These are phyloP conservation scores for Epirrita christyi DNA, from an alignment of 2,888 invertebrate species.

Conservation along the genomic window DNA sequence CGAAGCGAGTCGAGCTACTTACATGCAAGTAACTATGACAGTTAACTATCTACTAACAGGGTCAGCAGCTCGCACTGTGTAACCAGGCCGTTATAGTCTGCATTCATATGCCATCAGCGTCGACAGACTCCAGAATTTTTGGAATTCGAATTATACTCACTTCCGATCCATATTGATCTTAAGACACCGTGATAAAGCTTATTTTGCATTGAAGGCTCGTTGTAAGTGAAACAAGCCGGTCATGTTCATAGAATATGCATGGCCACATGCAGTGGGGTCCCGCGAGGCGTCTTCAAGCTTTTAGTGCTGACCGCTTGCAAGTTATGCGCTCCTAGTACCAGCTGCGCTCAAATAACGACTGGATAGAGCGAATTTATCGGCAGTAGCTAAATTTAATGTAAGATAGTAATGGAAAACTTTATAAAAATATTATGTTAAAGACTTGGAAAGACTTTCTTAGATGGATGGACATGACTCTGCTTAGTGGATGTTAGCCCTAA, in stretches of 20 bases:
- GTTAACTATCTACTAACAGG: too few relatives aligned
- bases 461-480: too few relatives aligned
- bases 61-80: too few relatives aligned
- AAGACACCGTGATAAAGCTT: background rate
- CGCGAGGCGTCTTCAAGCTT: constrained; percentile 50
- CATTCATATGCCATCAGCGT: too few relatives aligned
- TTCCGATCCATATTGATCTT: too few relatives aligned
- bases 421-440: background rate
- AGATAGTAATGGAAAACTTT: background rate
- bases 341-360: constrained; percentile 42
- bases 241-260: constrained; percentile 38
- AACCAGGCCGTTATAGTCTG: too few relatives aligned
- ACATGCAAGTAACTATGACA: too few relatives aligned
- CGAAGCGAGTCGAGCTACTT: too few relatives aligned
- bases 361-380: constrained; percentile 36
- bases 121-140: too few relatives aligned
- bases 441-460: too few relatives aligned
- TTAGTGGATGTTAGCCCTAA: too few relatives aligned
- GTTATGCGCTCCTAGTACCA: constrained; percentile 58
- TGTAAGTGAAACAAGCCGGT: background rate
- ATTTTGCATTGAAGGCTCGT: background rate
- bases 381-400: background rate
- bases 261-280: constrained; percentile 47
- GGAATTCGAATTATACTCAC: too few relatives aligned
- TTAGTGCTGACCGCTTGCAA: constrained; percentile 64